Evolutionary conservation across 2,797 vertebrate species (phyloP).

Genomic region (Lepilemur septentrionalis): DNA sequence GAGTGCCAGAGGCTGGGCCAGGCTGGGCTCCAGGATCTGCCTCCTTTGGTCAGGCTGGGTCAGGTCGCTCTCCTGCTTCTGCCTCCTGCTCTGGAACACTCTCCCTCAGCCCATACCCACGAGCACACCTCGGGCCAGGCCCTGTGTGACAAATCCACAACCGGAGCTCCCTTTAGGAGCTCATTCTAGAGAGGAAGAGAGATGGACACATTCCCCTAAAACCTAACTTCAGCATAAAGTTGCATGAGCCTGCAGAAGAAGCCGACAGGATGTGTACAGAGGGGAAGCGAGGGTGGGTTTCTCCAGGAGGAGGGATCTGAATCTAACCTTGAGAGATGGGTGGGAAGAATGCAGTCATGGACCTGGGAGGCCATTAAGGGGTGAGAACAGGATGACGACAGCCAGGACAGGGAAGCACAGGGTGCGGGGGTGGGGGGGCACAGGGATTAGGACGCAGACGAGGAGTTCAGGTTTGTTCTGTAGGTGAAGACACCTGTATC

Average conservation of each 20-base stretch:
- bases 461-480: neutral
- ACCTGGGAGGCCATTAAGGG: neutral
- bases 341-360: neutral
- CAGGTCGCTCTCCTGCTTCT: neutral
- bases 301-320: neutral
- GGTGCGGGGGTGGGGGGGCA: no score
- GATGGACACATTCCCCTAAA: neutral
- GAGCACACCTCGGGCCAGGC: neutral
- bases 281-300: neutral
- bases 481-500: neutral
- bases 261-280: neutral
- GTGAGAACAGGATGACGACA: neutral
- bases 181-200: neutral
- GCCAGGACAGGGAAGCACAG: neutral
- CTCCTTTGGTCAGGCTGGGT: neutral
- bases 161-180: neutral
- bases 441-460: rapidly evolving
- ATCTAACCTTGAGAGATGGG: neutral
- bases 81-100: neutral
- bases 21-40: neutral
- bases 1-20: constrained; percentile 50
- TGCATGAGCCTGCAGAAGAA: neutral
- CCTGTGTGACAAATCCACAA: neutral
- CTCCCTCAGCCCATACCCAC: neutral
- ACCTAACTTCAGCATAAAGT: neutral